Evolutionary conservation across 2,888 invertebrate species (phyloP), one percentile per base, ranked within the genome.

Genomic region (Hoplodrina ambigua): DNA sequence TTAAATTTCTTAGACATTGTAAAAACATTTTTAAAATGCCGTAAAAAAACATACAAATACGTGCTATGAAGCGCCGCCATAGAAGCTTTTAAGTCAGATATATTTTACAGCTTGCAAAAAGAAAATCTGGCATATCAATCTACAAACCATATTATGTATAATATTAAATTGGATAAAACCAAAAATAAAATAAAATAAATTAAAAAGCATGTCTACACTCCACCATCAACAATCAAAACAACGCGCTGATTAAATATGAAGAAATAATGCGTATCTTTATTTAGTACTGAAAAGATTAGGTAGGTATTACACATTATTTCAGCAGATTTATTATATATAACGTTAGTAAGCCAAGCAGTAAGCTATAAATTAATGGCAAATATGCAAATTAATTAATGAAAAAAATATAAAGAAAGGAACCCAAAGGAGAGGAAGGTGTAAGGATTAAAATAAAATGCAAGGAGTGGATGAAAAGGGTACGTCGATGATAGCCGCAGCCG

Each of bases 401-500:
- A 87, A 83, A 89, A 94, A 92, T 88, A 90, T 89, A 94, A 86
- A 92, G 93, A 91, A 33, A 80, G 93, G 93, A 93, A 81, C 85
- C 87, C 86, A 76, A 63, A 85, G 92, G 92, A 92, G 64, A 76
- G 77, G 90, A 86, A 64, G 88, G 87, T 72, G 82, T 84, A 82
- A 50, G 85, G 82, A 82, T 72, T 82, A 85, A 87, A 89, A 89
- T 86, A 87, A 89, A 90, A 90, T 88, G 91, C 92, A 90, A 85
- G 88, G 94, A 89, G 72, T 80, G 93, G 92, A 91, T 81, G 84
- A 89, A 89, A 90, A 84, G 91, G 94, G 91, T 89, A 92, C 90
- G 91, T 94, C 93, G 94, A 95, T 94, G 94, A 94, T 94, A 95
- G 95, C 95, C 95, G 94, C 94, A 93, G 94, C 94, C 94, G 94